Evolutionary conservation across 2,888 invertebrate species (phyloP).

Genomic region (Drosophila austrosaltans): DNA sequence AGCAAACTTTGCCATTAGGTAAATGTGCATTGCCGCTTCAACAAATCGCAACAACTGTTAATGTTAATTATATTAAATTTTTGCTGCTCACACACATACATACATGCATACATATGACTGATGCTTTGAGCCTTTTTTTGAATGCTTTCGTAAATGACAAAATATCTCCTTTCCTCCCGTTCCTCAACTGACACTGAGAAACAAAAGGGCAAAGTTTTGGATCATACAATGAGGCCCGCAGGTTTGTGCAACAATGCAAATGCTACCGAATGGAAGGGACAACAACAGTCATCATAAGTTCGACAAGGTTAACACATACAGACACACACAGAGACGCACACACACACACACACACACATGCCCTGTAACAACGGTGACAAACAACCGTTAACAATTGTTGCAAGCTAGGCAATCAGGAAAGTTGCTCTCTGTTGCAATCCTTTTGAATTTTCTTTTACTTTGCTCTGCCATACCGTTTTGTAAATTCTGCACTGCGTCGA

Average conservation of each 20-base stretch:
- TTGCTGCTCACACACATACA: conserved; percentile 3
- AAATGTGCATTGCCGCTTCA: conserved; percentile 63
- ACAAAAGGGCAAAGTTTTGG: conserved; percentile 40
- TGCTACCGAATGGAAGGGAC: background rate
- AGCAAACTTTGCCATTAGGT: conserved; percentile 54
- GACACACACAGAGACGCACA: conserved; percentile 11
- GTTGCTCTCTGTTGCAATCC: conserved; percentile 40
- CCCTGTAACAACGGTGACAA: conserved; percentile 9
- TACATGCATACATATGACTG: conserved; percentile 1
- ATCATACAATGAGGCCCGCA: conserved; percentile 35
- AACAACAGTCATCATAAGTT: conserved; percentile 31
- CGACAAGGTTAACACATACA: conserved; percentile 47
- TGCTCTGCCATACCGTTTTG: conserved; percentile 27
- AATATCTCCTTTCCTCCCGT: conserved; percentile 5
- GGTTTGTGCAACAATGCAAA: conserved; percentile 16
- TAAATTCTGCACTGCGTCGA: conserved; percentile 23
- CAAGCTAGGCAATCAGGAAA: conserved; percentile 57
- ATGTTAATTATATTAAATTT: conserved; percentile 64
- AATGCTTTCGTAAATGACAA: conserved; percentile 20
- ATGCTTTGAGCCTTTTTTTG: conserved; percentile 17
- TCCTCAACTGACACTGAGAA: conserved; percentile 8
- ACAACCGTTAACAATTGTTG: conserved; percentile 34
- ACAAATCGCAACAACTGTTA: conserved; percentile 55
- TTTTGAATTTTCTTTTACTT: conserved; percentile 40
- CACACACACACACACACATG: background rate